Conservation (phyloP, 23 tunicate species). For the Halocynthia aurantium region DNA sequence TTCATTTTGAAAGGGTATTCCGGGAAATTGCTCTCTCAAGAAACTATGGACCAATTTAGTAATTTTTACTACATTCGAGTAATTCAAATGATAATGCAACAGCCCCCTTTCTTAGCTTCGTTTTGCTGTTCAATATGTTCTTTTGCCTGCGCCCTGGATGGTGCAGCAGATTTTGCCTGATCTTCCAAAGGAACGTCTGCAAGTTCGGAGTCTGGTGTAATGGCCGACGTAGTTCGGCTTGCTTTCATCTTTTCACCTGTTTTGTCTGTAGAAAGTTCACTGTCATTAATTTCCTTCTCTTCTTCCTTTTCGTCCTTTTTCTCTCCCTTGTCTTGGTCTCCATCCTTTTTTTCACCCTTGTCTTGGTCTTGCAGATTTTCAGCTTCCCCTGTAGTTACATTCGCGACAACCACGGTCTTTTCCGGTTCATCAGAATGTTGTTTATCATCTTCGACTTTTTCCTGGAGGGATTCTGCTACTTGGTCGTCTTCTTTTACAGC, state of each 20-base stretch:
- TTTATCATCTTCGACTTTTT: not conserved
- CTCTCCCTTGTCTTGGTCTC: not conserved
- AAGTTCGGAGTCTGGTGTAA: constrained; percentile 18
- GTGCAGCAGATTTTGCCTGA: not conserved
- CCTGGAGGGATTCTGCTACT: not conserved
- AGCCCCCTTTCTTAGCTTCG: constrained; percentile 20
- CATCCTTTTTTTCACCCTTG: not conserved
- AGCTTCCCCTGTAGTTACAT: not conserved
- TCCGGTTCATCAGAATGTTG: not conserved
- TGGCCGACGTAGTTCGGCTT: constrained; percentile 8
- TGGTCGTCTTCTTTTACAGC: not conserved
- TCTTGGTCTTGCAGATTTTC: constrained; percentile 1
- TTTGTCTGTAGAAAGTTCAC: not conserved
- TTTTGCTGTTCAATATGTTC: constrained; percentile 15
- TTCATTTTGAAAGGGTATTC: too few relatives aligned
- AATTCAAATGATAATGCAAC: not conserved
- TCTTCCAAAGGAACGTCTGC: constrained; percentile 25
- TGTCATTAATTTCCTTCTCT: not conserved
- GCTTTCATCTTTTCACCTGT: not conserved
- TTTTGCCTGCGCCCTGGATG: not conserved
- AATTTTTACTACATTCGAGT: too few relatives aligned
- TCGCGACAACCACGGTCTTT: not conserved
- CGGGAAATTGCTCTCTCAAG: too few relatives aligned
- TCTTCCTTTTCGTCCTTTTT: constrained; percentile 5
- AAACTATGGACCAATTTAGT: too few relatives aligned